phyloP scores from a whole-genome alignment of 2,888 invertebrate species.

The Scaptomyza polygonia region DNA sequence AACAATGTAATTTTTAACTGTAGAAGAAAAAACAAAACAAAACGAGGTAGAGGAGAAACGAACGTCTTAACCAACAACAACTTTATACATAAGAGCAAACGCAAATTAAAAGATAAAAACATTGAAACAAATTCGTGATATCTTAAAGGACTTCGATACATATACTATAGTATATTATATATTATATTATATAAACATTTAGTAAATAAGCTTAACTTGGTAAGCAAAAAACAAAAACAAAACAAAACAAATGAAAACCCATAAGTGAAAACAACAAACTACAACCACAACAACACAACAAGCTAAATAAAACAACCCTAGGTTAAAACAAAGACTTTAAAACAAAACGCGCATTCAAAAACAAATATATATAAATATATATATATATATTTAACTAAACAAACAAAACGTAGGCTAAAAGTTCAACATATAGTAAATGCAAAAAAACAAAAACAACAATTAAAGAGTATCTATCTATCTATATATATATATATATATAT shows the following conservation, averaged over 20 bases:
- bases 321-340: slow-evolving; percentile 81
- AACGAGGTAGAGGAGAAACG: slow-evolving; percentile 50
- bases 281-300: slow-evolving; percentile 48
- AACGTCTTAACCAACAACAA: slow-evolving; percentile 72
- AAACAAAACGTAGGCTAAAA: slow-evolving; percentile 63
- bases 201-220: slow-evolving; percentile 75
- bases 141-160: slow-evolving; percentile 85
- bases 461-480: slow-evolving; percentile 68
- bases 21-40: slow-evolving; percentile 52
- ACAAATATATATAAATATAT: slow-evolving; percentile 23
- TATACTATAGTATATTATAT: slow-evolving; percentile 84
- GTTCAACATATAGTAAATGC: slow-evolving; percentile 72
- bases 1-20: slow-evolving; percentile 75
- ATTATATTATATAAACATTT: slow-evolving; percentile 74
- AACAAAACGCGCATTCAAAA: slow-evolving; percentile 74
- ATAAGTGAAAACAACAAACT: slow-evolving; percentile 62
- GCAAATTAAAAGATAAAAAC: slow-evolving; percentile 83
- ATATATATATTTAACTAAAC: slow-evolving; percentile 43
- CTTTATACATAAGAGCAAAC: slow-evolving; percentile 80
- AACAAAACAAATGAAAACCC: slow-evolving; percentile 30
- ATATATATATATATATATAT: slow-evolving; percentile 37
- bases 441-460: slow-evolving; percentile 48
- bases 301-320: slow-evolving; percentile 72
- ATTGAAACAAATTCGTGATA: slow-evolving; percentile 85
- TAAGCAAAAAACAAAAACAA: slow-evolving; percentile 59